These are phyloP conservation scores for Oncorhynchus nerka DNA, from an alignment of 2,113 vertebrate genomes.

Conservation along the genomic window DNA sequence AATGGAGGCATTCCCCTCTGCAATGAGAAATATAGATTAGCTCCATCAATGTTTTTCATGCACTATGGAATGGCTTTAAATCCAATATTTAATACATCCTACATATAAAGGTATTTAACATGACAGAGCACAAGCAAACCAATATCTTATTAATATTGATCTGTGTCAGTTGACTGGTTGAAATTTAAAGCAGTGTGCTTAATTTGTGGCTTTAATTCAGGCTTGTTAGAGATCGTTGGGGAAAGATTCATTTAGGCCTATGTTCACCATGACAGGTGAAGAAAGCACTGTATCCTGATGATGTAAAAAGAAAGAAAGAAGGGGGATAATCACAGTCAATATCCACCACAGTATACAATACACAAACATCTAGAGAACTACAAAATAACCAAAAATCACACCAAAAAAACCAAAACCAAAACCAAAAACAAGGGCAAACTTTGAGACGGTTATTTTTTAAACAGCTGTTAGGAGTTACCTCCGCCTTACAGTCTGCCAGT, in stretches of 20 bases:
- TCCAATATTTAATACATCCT: slow-evolving; percentile 36
- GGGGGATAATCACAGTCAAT: too few species aligned
- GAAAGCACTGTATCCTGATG: too few species aligned
- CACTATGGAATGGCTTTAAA: slow-evolving; percentile 1
- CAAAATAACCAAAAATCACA: background rate
- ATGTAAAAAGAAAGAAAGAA: too few species aligned
- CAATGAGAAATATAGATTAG: slow-evolving; percentile 8
- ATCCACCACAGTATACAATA: background rate
- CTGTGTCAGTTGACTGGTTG: slow-evolving; percentile 22
- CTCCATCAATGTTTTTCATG: slow-evolving; percentile 1
- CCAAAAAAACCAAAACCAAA: background rate
- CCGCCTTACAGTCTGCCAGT: slow-evolving; percentile 10
- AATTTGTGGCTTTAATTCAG: slow-evolving; percentile 3
- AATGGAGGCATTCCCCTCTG: background rate
- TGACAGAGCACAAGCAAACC: slow-evolving; percentile 45
- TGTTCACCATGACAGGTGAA: too few species aligned
- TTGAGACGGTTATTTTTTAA: slow-evolving; percentile 16
- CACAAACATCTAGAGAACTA: background rate
- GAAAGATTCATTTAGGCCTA: too few species aligned
- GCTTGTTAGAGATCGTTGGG: too few species aligned
- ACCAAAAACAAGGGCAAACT: background rate
- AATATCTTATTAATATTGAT: slow-evolving; percentile 49
- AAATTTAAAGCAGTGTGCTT: slow-evolving; percentile 35
- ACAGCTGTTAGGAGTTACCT: slow-evolving; percentile 26
- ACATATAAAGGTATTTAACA: slow-evolving; percentile 41